Percentiles rank a stretch among this genome's conserved stretches.
Evolutionary conservation across 2,888 invertebrate species (phyloP).

Genomic region (Drosophila dives): DNA sequence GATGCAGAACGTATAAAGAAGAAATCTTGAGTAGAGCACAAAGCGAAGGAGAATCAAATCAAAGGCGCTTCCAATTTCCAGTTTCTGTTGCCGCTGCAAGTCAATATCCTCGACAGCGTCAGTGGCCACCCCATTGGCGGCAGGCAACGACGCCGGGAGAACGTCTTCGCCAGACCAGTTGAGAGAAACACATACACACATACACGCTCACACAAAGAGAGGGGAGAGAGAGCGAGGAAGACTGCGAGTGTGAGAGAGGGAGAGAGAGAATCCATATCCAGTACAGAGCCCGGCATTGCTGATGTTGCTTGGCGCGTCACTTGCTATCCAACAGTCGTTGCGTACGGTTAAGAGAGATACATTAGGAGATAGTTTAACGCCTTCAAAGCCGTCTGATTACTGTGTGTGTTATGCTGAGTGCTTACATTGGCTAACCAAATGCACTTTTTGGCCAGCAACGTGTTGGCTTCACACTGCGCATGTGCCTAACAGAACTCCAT

Average conservation of each 20-base stretch:
- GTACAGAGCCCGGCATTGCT: constrained; percentile 64
- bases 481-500: constrained; percentile 62
- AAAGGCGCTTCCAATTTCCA: constrained; percentile 65
- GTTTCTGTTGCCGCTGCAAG: constrained; percentile 63
- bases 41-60: constrained; percentile 37
- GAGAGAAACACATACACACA: constrained; percentile 10
- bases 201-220: background rate
- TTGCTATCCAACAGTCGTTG: constrained; percentile 69
- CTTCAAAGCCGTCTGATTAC: constrained; percentile 22
- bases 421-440: constrained; percentile 33
- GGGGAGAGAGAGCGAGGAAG: background rate
- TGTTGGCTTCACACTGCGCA: constrained; percentile 65
- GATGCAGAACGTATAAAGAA: constrained; percentile 40
- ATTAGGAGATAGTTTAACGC: constrained; percentile 32
- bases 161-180: constrained; percentile 48
- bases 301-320: constrained; percentile 76
- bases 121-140: constrained; percentile 56
- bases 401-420: constrained; percentile 8
- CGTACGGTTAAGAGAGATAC: constrained; percentile 61
- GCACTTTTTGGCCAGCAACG: constrained; percentile 62
- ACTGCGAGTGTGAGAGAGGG: constrained; percentile 7
- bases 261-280: constrained; percentile 44
- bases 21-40: constrained; percentile 48
- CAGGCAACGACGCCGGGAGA: constrained; percentile 39
- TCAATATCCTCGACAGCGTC: constrained; percentile 69